Base-by-base conservation (phyloP, 2,888 invertebrate species). In the Scaeva pyrastri region DNA sequence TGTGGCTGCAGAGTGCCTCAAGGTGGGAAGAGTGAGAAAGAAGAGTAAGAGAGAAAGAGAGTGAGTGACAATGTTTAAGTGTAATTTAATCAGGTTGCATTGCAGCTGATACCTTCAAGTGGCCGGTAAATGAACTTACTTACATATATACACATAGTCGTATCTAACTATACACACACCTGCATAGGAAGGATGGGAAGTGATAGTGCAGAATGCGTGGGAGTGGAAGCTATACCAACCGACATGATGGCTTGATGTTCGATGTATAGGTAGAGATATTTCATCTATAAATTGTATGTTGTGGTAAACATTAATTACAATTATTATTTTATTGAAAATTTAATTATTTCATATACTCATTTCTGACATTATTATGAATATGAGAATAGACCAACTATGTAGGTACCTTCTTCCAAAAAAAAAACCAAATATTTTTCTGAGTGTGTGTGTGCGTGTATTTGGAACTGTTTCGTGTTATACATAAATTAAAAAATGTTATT, bases 241-340 rank as follows among this genome's bases (percentile, higher is more conserved):
- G 19, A 52, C 16, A 31, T 55, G 55, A 0, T 26, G 31, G 31
- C 8, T 31, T 31, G 31, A n/a, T n/a, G 31, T 8, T 31, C n/a
- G 31, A 31, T 31, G 31, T 68, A 11, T 58, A 21, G n/a, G n/a
- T 19, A 21, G 58, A 71, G 72, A 73, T 78, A 62, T 80, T 85
- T 76, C 68, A 80, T 76, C 50, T 76, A 71, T 60, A 72, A 62
- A 72, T 76, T 85, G 75, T 76, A 21, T 58, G 55, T 70, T 76
- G 76, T 70, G 80, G 80, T 72, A 64, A 76, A 76, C 72, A 72
- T 80, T 85, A 85, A 85, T 80, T 80, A 73, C 60, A 76, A 76
- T 79, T 75, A 76, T 79, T 75, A 76, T 76, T 73, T 85, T 80
- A 80, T 80, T 80, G 80, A 85, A 76, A 76, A 76, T 85, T 76